A percentile compares a stretch with the other conserved stretches of the same genome.
Evolutionary conservation across 2,888 invertebrate genomes (phyloP).

Genomic region (Xestia c-nigrum): DNA sequence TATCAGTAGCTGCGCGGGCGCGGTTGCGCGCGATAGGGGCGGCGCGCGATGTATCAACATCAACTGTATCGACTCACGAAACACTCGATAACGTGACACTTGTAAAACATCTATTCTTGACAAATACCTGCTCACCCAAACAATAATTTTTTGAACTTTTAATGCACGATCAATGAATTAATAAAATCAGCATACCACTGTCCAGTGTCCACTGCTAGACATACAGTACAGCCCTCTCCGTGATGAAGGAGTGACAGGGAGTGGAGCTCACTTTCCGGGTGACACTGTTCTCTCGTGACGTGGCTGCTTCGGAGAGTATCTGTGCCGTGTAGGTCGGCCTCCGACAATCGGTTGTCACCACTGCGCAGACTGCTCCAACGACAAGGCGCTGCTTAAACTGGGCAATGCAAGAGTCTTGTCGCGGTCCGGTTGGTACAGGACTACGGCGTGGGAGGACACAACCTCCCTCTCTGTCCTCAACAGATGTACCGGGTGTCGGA

Average conservation of each 20-base stretch:
- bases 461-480: no score
- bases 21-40: conserved; percentile 53
- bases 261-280: background rate
- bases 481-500: no score
- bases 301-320: background rate
- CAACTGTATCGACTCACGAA: conserved; percentile 42
- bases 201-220: background rate
- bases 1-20: conserved; percentile 48
- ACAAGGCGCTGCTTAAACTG: background rate
- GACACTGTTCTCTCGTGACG: background rate
- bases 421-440: background rate
- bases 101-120: conserved; percentile 14
- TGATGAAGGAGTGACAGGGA: background rate
- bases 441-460: background rate
- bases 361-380: background rate
- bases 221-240: background rate
- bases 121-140: background rate
- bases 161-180: background rate
- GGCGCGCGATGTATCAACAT: conserved; percentile 30
- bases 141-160: background rate
- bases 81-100: conserved; percentile 39
- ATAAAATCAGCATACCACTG: background rate
- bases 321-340: background rate
- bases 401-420: background rate
- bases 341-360: background rate